Evolutionary conservation across 1,140 invertebrate species (phyloP), one percentile per base, ranked within the genome.

Genomic region (Temnothorax nylanderi): DNA sequence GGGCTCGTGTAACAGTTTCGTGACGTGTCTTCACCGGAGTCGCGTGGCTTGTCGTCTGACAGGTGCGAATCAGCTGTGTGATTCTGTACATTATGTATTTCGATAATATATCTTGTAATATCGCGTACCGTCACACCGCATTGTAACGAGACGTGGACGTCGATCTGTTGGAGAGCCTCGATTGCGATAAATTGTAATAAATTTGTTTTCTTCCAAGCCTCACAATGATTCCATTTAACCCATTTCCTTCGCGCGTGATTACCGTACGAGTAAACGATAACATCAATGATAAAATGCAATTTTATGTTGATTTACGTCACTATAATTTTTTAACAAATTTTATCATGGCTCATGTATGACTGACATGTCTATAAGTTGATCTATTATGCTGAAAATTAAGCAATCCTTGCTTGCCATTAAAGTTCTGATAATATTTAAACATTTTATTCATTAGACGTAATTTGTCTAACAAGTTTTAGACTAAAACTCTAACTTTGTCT

Each of bases 11-110:
- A 74, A 74, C 10, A 21, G 26, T 60, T 60, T 49, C 26, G 41
- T 58, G 51, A 72, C 56, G 51, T 72, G 51, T 58, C 13, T 69
- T 69, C 44, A 7, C 13, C 5, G 3, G 56, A 58, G 18, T 44
- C 21, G 41, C 49, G 21, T 69, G 51, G 16, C 41, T 72, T 41
- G 26, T 74, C 41, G 51, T 49, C 18, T 74, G 54, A 26, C 69
- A 84, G 69, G 69, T 84, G 32, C 26, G 67, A 69, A 60, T 84
- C 80, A 84, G 80, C 69, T 84, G 80, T 41, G 34, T 26, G 10
- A 32, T 2, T 26, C 21, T 10, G 11, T 13, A 37, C n/a, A 18
- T 18, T 49, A 37, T 21, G 3, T 32, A 65, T 10, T 44, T 3
- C 11, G 4, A 47, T 60, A 47, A 32, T 26, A 26, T 26, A 26